A percentile compares a stretch with the other conserved stretches of the same genome.
These are phyloP conservation scores for Hipposideros armiger DNA, from an alignment of 2,113 vertebrate species.

Conservation along the genomic window DNA sequence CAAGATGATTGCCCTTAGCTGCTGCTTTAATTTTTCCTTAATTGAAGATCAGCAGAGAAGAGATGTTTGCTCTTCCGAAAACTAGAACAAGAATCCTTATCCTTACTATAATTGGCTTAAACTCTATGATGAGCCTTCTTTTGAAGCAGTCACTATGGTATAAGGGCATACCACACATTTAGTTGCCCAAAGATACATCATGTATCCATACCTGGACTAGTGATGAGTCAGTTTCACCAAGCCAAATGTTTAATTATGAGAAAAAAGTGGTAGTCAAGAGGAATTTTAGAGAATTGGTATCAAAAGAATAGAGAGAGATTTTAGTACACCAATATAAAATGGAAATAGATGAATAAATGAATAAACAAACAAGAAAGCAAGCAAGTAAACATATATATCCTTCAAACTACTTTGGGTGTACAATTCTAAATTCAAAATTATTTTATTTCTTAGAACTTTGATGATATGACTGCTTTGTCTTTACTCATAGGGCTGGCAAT, in stretches of 20 bases:
- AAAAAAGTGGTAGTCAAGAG: background rate
- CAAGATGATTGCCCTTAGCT: background rate
- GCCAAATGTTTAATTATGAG: background rate
- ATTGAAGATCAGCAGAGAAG: background rate
- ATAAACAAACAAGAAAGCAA: too few species aligned
- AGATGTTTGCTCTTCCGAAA: background rate
- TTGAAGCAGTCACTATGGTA: background rate
- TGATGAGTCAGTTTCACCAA: background rate
- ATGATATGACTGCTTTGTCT: background rate
- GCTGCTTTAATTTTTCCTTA: background rate
- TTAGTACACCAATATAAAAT: background rate
- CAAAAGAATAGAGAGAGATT: background rate
- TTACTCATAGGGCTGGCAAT: background rate
- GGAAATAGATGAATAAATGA: background rate
- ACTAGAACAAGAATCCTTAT: conserved; percentile 23
- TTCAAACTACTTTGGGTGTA: background rate
- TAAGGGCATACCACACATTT: background rate
- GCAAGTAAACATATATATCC: background rate
- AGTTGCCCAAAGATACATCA: background rate
- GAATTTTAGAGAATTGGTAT: background rate
- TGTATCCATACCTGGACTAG: background rate
- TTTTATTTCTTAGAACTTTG: background rate
- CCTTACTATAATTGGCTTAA: background rate
- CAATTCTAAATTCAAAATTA: background rate
- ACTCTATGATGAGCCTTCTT: background rate